These are phyloP conservation scores for Pluvialis apricaria DNA, from an alignment of 2,113 vertebrate genomes.

Conservation along the genomic window DNA sequence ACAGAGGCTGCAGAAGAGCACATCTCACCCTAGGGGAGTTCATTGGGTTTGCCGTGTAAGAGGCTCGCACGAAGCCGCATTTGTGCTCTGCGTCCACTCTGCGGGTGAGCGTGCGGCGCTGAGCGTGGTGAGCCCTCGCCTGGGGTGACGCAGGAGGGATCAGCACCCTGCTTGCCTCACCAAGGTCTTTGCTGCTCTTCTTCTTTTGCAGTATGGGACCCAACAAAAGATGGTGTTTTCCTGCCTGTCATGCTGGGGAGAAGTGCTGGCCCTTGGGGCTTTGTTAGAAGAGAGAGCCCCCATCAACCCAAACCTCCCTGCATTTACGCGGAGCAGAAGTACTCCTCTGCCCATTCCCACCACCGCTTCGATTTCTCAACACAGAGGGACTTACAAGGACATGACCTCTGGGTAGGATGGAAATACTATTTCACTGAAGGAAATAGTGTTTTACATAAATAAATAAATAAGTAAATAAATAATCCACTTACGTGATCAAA, in stretches of 20 bases:
- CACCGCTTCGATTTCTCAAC: neutral
- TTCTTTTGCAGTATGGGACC: neutral
- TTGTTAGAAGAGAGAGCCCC: neutral
- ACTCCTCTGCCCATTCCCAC: neutral
- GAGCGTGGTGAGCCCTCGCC: neutral
- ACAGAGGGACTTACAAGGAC: neutral
- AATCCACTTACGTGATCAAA: constrained; percentile 40
- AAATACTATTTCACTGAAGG: neutral
- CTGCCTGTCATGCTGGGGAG: neutral
- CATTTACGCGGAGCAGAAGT: fast-evolving
- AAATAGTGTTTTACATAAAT: neutral
- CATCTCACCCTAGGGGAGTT: neutral
- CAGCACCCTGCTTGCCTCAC: neutral
- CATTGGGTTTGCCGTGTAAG: fast-evolving
- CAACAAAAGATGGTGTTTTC: neutral
- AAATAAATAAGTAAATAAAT: neutral
- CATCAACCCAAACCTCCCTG: neutral
- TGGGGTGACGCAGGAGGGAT: neutral
- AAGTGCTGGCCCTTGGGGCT: neutral
- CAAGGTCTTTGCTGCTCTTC: neutral
- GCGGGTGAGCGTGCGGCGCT: neutral
- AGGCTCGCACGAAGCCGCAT: fast-evolving
- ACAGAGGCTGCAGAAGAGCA: neutral
- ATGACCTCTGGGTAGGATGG: neutral
- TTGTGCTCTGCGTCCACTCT: neutral